Percentiles rank a stretch among this genome's conserved stretches.
Conservation (phyloP, 2,888 invertebrate genomes). For the Tenodera sinensis region DNA sequence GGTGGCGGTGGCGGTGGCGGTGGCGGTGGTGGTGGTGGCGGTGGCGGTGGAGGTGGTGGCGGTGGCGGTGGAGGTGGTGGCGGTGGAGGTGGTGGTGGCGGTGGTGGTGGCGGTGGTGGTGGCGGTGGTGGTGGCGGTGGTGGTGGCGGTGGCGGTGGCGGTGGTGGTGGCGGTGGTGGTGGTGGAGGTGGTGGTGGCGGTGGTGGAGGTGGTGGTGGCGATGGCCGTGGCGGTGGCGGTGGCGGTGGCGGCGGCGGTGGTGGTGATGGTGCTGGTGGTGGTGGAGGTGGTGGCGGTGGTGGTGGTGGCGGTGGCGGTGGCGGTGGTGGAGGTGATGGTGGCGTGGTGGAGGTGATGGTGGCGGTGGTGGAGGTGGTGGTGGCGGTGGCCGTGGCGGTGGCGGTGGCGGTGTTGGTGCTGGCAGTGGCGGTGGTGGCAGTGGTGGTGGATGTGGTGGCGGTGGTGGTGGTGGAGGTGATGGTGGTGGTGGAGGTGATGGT, state of each 20-base stretch:
- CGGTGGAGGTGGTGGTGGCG: neutral
- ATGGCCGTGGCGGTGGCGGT: too few species aligned
- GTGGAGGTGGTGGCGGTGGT: neutral
- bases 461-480: too few species aligned
- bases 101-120: neutral
- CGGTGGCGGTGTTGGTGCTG: too few species aligned
- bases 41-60: neutral
- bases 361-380: neutral
- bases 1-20: too few species aligned
- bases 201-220: too few species aligned
- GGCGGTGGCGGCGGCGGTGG: too few species aligned
- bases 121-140: neutral
- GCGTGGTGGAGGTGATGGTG: too few species aligned
- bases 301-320: neutral
- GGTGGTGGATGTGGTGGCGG: too few species aligned
- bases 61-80: neutral
- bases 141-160: neutral
- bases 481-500: too few species aligned
- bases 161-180: neutral
- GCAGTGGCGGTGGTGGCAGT: too few species aligned
- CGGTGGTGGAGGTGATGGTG: too few species aligned
- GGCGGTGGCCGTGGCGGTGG: too few species aligned
- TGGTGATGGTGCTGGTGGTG: neutral
- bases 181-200: neutral
- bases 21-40: neutral